Base-by-base conservation (phyloP, 2,888 invertebrate genomes). In the Chydorus sphaericus region DNA sequence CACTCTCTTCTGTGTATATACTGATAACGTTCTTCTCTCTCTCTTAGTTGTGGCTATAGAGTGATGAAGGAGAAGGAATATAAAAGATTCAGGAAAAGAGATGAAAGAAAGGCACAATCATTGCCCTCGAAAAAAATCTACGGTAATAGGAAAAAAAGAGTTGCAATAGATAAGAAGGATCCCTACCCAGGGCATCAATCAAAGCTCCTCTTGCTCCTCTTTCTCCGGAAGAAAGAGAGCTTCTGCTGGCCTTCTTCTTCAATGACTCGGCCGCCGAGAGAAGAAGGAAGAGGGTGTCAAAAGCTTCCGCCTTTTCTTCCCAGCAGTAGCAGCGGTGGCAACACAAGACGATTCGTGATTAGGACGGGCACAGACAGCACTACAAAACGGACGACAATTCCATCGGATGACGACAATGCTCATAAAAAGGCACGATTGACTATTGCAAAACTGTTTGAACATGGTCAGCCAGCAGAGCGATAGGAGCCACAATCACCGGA, bases 341-440 rank as follows among this genome's bases (percentile, higher is more conserved):
- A 33, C 33, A 33, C 33, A 33, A 10, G n/a, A n/a, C n/a, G n/a
- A n/a, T n/a, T n/a, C n/a, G n/a, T n/a, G n/a, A n/a, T n/a, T n/a
- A n/a, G n/a, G n/a, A n/a, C n/a, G n/a, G n/a, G n/a, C n/a, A n/a
- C n/a, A n/a, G n/a, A n/a, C n/a, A n/a, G 14, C 33, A 33, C 33
- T 10, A 33, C 14, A 33, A 33, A 33, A 33, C 33, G 33, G 33
- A 14, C 8, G 14, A 33, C 8, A 33, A 33, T 10, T 8, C 8
- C 8, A 33, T 10, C 33, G 5, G 20, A 39, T 18, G 31, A 16
- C 18, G 20, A 16, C 31, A 33, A 18, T 36, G 36, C 52, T 52
- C 36, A 52, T 37, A 33, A 52, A 52, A 52, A 52, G 52, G 52
- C 52, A 52, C 52, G 52, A 36, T 52, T 36, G 33, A 52, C 52